Evolutionary conservation across 2,888 invertebrate genomes (phyloP).

Genomic region (Leptinotarsa tumamoca): DNA sequence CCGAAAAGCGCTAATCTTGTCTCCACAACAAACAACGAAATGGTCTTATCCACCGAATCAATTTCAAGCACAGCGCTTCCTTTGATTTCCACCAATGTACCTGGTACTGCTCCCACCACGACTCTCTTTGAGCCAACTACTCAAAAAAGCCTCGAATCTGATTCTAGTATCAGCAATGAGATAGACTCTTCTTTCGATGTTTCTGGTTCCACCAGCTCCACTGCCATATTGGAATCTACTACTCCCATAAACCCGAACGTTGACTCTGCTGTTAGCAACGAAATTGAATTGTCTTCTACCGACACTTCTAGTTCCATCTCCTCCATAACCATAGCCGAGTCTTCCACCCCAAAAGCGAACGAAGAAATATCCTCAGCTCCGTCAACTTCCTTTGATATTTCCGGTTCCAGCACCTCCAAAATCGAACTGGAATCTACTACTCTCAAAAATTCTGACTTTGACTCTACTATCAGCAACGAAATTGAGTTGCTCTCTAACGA

Average conservation of each 20-base stretch:
- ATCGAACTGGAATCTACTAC: too few relatives aligned
- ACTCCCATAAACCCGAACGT: neutral
- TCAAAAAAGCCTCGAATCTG: too few relatives aligned
- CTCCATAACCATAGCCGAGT: neutral
- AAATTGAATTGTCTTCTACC: neutral
- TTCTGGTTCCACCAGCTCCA: neutral
- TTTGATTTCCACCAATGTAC: constrained; percentile 17
- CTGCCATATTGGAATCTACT: constrained; percentile 27
- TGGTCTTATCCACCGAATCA: neutral
- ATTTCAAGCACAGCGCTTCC: constrained; percentile 16
- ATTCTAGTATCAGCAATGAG: too few relatives aligned
- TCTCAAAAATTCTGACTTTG: neutral
- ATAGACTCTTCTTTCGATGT: neutral
- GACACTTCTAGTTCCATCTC: neutral
- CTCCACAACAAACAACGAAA: constrained; percentile 25
- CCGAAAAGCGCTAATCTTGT: constrained; percentile 54
- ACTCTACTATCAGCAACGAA: neutral
- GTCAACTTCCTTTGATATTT: too few relatives aligned
- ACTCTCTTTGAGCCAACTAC: neutral
- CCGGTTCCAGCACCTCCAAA: too few relatives aligned
- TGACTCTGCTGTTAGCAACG: neutral
- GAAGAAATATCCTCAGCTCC: too few relatives aligned
- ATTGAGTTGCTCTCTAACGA: neutral
- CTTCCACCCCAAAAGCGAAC: neutral
- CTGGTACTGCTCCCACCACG: constrained; percentile 6